Evolutionary conservation across 2,888 invertebrate species (phyloP).

Genomic region (Amiota communis): DNA sequence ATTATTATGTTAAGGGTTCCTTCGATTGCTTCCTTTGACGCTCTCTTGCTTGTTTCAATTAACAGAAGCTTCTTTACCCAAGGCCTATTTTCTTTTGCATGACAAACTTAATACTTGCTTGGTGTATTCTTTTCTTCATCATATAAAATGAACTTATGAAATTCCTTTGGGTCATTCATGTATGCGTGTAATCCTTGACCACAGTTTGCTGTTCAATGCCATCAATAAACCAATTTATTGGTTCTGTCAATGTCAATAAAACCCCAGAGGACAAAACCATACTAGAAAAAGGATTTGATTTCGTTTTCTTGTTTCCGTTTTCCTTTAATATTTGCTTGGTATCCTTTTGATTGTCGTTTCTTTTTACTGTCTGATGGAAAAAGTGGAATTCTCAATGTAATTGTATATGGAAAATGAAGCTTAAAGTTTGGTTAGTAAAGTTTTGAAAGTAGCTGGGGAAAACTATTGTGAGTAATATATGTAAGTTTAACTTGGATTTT

Average conservation of each 20-base stretch:
- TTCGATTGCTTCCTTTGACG: not conserved
- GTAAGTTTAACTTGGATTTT: too few relatives aligned
- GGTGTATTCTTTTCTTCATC: not conserved
- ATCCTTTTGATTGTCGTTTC: not conserved
- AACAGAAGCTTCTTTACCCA: not conserved
- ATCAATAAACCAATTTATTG: not conserved
- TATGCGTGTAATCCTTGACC: not conserved
- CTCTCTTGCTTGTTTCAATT: not conserved
- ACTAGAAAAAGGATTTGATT: slow-evolving; percentile 9
- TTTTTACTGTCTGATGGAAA: not conserved
- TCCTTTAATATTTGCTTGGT: not conserved
- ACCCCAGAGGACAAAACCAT: not conserved
- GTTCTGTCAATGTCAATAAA: slow-evolving; percentile 7
- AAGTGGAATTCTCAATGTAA: too few relatives aligned
- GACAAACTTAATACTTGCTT: not conserved
- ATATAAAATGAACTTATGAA: slow-evolving; percentile 1
- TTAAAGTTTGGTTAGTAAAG: too few relatives aligned
- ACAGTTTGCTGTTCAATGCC: not conserved
- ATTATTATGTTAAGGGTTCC: too few relatives aligned
- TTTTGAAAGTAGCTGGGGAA: too few relatives aligned
- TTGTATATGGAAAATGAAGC: too few relatives aligned
- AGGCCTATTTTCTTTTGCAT: not conserved
- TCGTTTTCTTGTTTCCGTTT: not conserved
- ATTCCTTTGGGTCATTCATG: slow-evolving; percentile 18
- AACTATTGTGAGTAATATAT: too few relatives aligned